Conservation (phyloP, 2,113 vertebrate genomes). For the Aleadryas rufinucha region DNA sequence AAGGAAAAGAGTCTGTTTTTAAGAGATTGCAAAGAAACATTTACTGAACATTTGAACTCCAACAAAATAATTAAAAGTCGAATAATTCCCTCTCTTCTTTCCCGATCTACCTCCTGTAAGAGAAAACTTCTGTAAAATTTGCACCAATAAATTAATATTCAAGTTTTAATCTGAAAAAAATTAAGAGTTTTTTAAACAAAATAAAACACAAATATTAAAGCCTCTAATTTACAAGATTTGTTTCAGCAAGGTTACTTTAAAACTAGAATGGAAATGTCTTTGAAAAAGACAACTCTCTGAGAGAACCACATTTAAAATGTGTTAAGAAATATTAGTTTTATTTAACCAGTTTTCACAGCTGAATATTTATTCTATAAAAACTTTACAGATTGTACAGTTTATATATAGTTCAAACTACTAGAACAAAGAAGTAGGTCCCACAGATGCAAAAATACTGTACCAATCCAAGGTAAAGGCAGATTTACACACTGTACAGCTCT, state of each 20-base stretch:
- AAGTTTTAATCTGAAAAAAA: background rate
- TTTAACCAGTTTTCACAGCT: constrained; percentile 89
- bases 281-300: background rate
- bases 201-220: background rate
- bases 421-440: constrained; percentile 85
- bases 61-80: background rate
- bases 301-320: constrained; percentile 60
- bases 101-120: background rate
- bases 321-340: constrained; percentile 91
- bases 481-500: constrained; percentile 78
- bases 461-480: constrained; percentile 80
- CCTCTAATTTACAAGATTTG: background rate
- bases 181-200: background rate
- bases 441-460: constrained; percentile 87
- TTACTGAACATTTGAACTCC: background rate
- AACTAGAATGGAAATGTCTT: background rate
- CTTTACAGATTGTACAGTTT: constrained; percentile 92
- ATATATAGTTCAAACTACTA: constrained; percentile 84
- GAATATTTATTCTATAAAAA: constrained; percentile 91
- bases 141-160: background rate
- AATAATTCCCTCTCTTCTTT: background rate
- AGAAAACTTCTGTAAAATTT: background rate
- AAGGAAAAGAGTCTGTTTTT: background rate
- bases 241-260: background rate
- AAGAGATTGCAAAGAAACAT: background rate